Evolutionary conservation across 2,888 invertebrate genomes (phyloP).

Genomic region (Nomada ferruginata): DNA sequence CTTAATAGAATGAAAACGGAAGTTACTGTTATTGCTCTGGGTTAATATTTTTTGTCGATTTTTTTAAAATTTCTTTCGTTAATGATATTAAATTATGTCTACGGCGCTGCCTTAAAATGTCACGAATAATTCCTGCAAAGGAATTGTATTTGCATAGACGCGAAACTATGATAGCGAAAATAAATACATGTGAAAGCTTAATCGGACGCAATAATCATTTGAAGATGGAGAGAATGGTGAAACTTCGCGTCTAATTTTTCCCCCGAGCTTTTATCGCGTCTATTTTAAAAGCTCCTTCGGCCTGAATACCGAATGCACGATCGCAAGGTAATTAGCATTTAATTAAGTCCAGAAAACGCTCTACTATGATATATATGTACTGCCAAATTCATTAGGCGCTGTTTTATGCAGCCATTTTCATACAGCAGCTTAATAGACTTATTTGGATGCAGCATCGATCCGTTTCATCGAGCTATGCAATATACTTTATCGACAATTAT

Average conservation of each 20-base stretch:
- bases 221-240: conserved; percentile 20
- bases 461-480: not conserved
- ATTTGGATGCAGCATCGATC: conserved; percentile 3
- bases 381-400: conserved; percentile 10
- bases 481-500: not conserved
- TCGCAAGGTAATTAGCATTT: conserved; percentile 53
- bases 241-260: conserved; percentile 10
- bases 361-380: conserved; percentile 16
- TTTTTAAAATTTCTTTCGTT: not conserved
- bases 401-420: not conserved
- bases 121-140: not conserved
- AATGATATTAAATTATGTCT: no score
- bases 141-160: not conserved
- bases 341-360: conserved; percentile 36
- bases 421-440: not conserved
- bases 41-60: not conserved
- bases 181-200: not conserved
- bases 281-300: conserved; percentile 29
- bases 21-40: conserved; percentile 13
- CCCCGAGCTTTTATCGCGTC: conserved; percentile 5
- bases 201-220: not conserved
- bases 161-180: not conserved
- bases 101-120: not conserved
- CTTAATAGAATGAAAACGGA: conserved; percentile 1
- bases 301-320: conserved; percentile 33